Evolutionary conservation across 2,797 vertebrate genomes (phyloP).

Genomic region (Agapornis canus): DNA sequence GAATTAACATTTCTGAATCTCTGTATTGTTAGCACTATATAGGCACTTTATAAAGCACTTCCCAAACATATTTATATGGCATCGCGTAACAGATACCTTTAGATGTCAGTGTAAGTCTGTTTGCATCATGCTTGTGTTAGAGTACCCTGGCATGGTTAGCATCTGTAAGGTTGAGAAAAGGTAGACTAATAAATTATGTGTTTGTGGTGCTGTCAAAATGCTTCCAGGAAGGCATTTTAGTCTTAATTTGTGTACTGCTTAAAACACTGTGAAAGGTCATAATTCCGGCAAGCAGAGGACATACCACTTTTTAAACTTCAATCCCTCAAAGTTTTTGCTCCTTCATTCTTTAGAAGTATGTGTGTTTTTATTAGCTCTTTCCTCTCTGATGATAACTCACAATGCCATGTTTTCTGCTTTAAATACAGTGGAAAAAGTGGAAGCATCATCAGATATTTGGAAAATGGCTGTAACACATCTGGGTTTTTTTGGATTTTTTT

Average conservation of each 20-base stretch:
- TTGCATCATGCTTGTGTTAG: neutral
- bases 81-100: neutral
- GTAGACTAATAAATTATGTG: fast-evolving
- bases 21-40: neutral
- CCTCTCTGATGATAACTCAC: neutral
- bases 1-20: neutral
- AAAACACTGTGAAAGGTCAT: neutral
- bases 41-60: neutral
- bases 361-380: neutral
- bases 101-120: neutral
- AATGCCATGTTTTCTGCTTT: fast-evolving
- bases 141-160: too few relatives aligned
- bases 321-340: neutral
- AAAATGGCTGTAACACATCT: neutral
- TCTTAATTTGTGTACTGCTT: neutral
- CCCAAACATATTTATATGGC: neutral
- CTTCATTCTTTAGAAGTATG: fast-evolving
- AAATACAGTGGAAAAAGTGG: neutral
- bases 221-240: neutral
- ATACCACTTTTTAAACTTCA: neutral
- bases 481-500: fast-evolving
- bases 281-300: neutral
- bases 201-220: neutral
- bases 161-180: neutral
- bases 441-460: neutral